These are phyloP conservation scores for Corythornis cristatus DNA, from an alignment of 2,113 vertebrate species.

Conservation along the genomic window DNA sequence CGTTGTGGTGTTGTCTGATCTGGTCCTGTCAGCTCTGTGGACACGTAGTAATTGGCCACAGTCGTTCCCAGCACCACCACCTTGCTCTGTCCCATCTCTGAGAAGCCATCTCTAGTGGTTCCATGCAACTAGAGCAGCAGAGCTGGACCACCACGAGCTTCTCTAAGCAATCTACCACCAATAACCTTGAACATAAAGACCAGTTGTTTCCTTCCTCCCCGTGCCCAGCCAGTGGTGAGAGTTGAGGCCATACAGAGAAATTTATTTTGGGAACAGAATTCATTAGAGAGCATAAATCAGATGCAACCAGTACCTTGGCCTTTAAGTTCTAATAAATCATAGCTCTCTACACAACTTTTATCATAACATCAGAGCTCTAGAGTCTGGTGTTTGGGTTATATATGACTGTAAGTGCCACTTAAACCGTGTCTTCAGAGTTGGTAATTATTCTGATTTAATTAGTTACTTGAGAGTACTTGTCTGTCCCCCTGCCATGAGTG, in stretches of 20 bases:
- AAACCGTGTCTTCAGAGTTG: not conserved
- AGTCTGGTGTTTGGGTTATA: not conserved
- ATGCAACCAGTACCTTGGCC: not conserved
- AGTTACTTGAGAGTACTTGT: not conserved
- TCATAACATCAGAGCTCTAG: not conserved
- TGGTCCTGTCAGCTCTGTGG: fast-evolving
- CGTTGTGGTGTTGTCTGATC: not conserved
- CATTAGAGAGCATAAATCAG: not conserved
- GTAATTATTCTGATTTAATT: not conserved
- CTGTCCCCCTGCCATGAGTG: fast-evolving
- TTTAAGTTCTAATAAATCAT: not conserved
- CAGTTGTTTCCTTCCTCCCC: not conserved
- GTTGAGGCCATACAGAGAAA: not conserved
- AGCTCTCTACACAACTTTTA: not conserved
- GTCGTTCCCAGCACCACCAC: not conserved
- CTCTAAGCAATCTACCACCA: not conserved
- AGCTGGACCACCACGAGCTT: not conserved
- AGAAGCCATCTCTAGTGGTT: not conserved
- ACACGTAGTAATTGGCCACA: not conserved
- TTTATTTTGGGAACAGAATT: not conserved
- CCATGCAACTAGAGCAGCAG: not conserved
- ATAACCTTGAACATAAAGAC: not conserved
- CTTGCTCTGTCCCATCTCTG: not conserved
- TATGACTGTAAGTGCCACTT: not conserved
- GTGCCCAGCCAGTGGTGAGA: not conserved